Evolutionary conservation across 2,113 vertebrate genomes (phyloP), one percentile per base, ranked within the genome.

Genomic region (Oxyruncus cristatus): DNA sequence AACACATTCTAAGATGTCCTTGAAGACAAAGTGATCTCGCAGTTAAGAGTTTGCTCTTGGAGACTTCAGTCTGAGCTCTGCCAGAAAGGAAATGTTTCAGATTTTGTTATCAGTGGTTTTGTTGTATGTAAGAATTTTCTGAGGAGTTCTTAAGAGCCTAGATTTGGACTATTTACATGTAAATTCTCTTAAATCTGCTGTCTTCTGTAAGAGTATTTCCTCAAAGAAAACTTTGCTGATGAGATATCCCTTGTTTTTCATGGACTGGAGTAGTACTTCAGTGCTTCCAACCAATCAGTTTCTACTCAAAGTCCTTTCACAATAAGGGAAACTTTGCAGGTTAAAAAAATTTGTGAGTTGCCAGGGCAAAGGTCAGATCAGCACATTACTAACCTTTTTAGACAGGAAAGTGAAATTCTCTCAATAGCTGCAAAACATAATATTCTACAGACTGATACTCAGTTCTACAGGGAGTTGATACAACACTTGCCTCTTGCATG

Each of bases 351-450:
- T 55, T 72, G 55, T 63, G n/a, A 81, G 49, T 89, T 94, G 53
- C 58, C 41, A 79, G 84, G 58, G 20, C 85, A 82, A 94, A 94
- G 74, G 70, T 95, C 80, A 93, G 86, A 89, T 89, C 41, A 89
- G 49, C 77, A 85, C 46, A 65, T 53, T 88, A 89, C 66, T 88
- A 83, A 91, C 91, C 61, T 95, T 75, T 79, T 75, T 67, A 88
- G 87, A 94, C 18, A 79, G 78, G 67, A 93, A 89, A 93, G 58
- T 58, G 23, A 95, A 94, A 89, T 89, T 92, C 37, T 83, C 50
- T 93, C 89, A 88, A 58, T 82, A 94, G 84, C 26, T 79, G 37
- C 66, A 85, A 70, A 96, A 85, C 41, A 58, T 39, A 75, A 52
- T 70, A 94, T 85, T 94, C 41, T 72, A 55, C 46, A 88, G 42